Evolutionary conservation across 2,888 invertebrate genomes (phyloP), one percentile per base, ranked within the genome.

Genomic region (Oscheius myriophilus): DNA sequence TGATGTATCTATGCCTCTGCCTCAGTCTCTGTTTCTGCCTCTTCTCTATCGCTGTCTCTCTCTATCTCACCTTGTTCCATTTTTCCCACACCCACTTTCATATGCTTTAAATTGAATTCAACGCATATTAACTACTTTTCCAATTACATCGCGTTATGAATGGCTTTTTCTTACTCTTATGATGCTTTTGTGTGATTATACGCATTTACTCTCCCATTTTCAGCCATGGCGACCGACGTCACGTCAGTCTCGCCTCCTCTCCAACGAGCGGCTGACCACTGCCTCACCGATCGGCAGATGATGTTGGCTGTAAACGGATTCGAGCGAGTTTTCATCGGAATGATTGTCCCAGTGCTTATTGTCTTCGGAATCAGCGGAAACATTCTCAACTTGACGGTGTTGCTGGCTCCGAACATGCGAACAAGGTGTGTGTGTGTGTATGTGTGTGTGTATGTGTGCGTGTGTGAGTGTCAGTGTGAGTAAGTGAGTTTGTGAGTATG

Each of bases 351-450:
- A 1, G 68, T 81, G n/a, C 65, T 84, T 12, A 79, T 82, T 11
- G 66, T 82, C 11, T 84, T 83, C 54, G 84, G 84, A 6, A 75
- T 84, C 53, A 79, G 76, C 21, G 84, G 84, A 12, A 84, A 84
- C 65, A 73, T 82, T 53, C 69, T 84, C 42, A 84, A 82, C 70
- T 72, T 84, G 25, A 82, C 81, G 14, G 81, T 84, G 1, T 72
- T 84, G 11, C 57, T 84, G 55, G 78, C 82, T 1, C 78, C 79
- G 0, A 79, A 81, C 45, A 78, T 84, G 76, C 62, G 81, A 51
- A 82, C 82, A 2, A 70, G 82, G 82, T 82, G 51, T 23, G 49
- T 43, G 4, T 39, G 12, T n/a, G 18, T 21, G 25, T 14, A 23
- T 52, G 11, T 23, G 7, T 52, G 9, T 51, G n/a, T 52, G 21